These are phyloP conservation scores for Melanotaenia pygmaea DNA, from an alignment of 2,797 vertebrate species.

Conservation along the genomic window DNA sequence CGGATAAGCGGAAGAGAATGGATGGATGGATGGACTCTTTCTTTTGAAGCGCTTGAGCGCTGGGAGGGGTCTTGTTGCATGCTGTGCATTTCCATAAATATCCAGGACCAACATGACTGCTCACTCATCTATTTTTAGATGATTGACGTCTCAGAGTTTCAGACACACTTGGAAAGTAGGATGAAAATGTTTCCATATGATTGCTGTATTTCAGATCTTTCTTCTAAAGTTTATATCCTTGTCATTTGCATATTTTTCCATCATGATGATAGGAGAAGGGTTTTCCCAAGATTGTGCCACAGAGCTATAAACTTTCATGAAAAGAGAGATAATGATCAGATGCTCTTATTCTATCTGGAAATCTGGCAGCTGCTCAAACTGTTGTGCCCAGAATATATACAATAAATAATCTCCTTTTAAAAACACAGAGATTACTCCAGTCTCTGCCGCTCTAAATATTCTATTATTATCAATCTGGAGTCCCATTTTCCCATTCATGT, in stretches of 20 bases:
- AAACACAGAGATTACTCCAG: neutral
- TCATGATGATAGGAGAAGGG: neutral
- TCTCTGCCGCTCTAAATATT: slow-evolving; percentile 12
- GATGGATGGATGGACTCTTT: too few relatives aligned
- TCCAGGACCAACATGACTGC: slow-evolving; percentile 46
- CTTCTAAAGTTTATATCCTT: slow-evolving; percentile 23
- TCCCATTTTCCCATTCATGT: neutral
- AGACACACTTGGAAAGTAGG: slow-evolving; percentile 26
- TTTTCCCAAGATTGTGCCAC: slow-evolving; percentile 12
- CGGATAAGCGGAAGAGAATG: too few relatives aligned
- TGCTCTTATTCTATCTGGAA: slow-evolving; percentile 5
- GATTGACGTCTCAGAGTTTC: slow-evolving; percentile 50
- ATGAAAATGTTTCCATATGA: slow-evolving; percentile 32
- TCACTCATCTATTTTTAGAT: slow-evolving; percentile 69
- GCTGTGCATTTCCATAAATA: slow-evolving; percentile 56
- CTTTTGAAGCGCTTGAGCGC: slow-evolving; percentile 27
- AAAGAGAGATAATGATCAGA: slow-evolving; percentile 9
- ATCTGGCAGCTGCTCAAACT: slow-evolving; percentile 3
- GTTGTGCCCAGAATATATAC: neutral
- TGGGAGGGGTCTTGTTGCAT: slow-evolving; percentile 38
- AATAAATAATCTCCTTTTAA: neutral
- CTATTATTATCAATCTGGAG: neutral
- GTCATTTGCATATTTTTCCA: slow-evolving; percentile 44
- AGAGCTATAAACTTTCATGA: neutral
- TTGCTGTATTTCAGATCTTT: slow-evolving; percentile 25